phyloP scores from a whole-genome alignment of 2,113 vertebrate genomes.

The Ceyx margarethae region DNA sequence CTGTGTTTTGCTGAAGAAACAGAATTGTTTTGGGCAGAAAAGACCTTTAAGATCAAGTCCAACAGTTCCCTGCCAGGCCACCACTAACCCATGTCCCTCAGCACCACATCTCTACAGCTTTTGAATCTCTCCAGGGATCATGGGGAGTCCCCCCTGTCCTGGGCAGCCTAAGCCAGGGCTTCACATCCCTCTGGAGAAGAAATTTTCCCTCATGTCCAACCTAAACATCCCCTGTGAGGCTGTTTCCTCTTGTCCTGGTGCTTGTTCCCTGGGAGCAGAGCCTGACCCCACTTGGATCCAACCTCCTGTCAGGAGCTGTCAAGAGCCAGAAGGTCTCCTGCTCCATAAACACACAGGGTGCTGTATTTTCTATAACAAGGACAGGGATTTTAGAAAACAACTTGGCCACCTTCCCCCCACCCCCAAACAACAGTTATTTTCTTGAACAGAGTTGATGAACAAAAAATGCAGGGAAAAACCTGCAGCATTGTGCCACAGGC shows the following conservation, averaged over 20 bases:
- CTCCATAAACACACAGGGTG: accelerated
- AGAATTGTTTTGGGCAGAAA: not conserved
- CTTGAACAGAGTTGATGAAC: not conserved
- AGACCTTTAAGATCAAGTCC: not conserved
- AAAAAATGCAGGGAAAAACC: not conserved
- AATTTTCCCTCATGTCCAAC: not conserved
- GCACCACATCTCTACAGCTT: not conserved
- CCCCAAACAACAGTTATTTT: not conserved
- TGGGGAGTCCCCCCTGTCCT: not conserved
- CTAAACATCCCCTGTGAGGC: not conserved
- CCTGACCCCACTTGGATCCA: not conserved
- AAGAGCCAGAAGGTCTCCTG: not conserved
- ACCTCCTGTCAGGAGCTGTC: not conserved
- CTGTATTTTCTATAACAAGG: not conserved
- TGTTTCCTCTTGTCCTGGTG: not conserved
- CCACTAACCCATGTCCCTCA: not conserved
- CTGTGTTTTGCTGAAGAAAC: not conserved
- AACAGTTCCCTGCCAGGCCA: not conserved
- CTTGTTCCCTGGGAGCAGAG: not conserved
- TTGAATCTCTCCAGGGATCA: not conserved
- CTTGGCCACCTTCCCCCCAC: accelerated
- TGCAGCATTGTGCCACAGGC: not conserved
- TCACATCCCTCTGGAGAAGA: not conserved
- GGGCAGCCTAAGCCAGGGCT: too few species aligned
- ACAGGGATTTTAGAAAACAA: not conserved